Conservation (phyloP, 2,113 vertebrate species). For the Corapipo altera region DNA sequence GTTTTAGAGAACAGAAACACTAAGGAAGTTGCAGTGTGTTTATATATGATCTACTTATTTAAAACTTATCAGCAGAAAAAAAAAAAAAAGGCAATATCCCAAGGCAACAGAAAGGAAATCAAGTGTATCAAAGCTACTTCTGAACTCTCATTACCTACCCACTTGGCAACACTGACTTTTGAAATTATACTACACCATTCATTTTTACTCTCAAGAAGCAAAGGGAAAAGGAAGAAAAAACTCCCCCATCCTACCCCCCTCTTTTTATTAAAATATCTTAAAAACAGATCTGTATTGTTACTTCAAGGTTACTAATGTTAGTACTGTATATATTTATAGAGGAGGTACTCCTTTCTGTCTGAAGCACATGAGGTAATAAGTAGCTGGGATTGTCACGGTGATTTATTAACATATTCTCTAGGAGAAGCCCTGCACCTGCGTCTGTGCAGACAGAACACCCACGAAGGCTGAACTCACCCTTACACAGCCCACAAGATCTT, state of each 20-base stretch:
- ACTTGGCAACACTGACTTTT: not conserved
- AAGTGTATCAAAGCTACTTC: conserved; percentile 41
- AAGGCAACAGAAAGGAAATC: conserved; percentile 47
- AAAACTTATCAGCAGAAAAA: not conserved
- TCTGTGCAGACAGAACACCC: conserved; percentile 63
- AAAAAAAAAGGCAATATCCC: not conserved
- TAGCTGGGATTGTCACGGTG: conserved; percentile 68
- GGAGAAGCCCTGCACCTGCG: conserved; percentile 75
- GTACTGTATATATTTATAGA: conserved; percentile 43
- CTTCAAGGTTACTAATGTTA: conserved; percentile 36
- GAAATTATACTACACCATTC: not conserved
- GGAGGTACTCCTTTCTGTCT: conserved; percentile 66
- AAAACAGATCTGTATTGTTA: conserved; percentile 52
- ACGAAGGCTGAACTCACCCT: conserved; percentile 58
- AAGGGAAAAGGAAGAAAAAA: not conserved
- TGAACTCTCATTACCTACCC: conserved; percentile 17
- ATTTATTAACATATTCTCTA: conserved; percentile 80
- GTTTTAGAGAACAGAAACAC: not conserved
- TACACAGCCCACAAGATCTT: conserved; percentile 58
- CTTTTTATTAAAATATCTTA: conserved; percentile 38
- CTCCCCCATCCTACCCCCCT: not conserved
- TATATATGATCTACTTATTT: not conserved
- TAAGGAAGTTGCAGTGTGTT: not conserved
- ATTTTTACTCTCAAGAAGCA: not conserved
- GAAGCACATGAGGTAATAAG: conserved; percentile 70